phyloP scores from a whole-genome alignment of 2,797 vertebrate genomes.

The Loris lydekkerianus region DNA sequence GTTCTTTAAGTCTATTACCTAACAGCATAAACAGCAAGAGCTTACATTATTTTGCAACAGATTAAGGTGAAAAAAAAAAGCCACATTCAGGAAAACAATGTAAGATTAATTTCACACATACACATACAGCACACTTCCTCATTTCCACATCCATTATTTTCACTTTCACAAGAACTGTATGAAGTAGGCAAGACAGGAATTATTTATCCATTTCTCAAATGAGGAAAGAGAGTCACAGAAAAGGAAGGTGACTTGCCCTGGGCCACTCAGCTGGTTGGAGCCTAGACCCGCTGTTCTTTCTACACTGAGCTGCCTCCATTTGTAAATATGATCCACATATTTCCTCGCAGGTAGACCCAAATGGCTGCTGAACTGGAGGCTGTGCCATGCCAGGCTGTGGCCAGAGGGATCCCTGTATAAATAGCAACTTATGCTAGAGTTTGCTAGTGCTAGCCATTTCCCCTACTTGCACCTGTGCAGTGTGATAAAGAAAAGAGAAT shows the following conservation, averaged over 20 bases:
- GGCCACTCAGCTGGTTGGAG: neutral
- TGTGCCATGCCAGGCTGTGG: neutral
- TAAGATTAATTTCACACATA: conserved; percentile 42
- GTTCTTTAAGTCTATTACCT: conserved; percentile 20
- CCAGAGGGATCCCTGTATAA: neutral
- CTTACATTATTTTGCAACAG: conserved; percentile 52
- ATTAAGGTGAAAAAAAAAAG: conserved; percentile 3
- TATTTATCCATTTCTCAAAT: conserved; percentile 45
- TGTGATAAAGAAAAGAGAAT: conserved; percentile 93
- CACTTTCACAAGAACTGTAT: conserved; percentile 24
- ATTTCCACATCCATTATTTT: conserved; percentile 54
- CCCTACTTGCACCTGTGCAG: conserved; percentile 90
- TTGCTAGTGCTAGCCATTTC: conserved; percentile 48
- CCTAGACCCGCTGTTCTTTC: neutral
- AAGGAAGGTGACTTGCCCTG: neutral
- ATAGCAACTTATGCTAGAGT: conserved; percentile 9
- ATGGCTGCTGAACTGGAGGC: neutral
- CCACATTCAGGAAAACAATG: neutral
- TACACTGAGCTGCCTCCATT: neutral
- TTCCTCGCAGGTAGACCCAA: neutral
- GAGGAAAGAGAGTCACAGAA: conserved; percentile 24
- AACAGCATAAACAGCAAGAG: neutral
- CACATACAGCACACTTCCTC: neutral
- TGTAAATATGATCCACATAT: neutral
- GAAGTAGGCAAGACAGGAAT: neutral